Evolutionary conservation across 2,113 vertebrate species (phyloP), one percentile per base, ranked within the genome.

Genomic region (Chaetura pelagica): DNA sequence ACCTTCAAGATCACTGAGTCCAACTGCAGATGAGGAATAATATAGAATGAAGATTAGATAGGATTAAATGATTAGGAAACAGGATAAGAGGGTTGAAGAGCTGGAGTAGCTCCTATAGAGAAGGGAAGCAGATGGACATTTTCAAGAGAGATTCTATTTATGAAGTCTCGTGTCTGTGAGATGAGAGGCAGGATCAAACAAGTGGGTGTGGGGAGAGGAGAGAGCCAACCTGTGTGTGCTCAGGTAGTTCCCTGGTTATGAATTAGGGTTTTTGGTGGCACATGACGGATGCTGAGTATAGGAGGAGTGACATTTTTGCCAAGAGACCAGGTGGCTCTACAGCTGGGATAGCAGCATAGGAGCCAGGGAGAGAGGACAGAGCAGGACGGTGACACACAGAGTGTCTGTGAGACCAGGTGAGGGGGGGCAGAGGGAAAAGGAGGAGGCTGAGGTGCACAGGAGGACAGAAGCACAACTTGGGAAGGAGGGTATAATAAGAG

Each of bases 271-370:
- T 71, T 44, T 64, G 35, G 42, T 44, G 35, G 35, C 6, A 17
- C 40, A 12, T 0, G 49, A 12, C 15, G 34, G 22, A 35, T 19
- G 38, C 23, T 3, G 4, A n/a, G 18, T 14, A 12, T 1, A 23
- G 35, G 17, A 57, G 51, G 4, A 51, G 12, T 1, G 7, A 2
- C 3, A 15, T 14, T 48, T 44, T 49, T 61, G 13, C n/a, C n/a
- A 48, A n/a, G 51, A 52, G 54, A 35, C 21, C 5, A 11, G n/a
- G 23, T 27, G 35, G 42, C 3, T 5, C 18, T 1, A 0, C n/a
- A 61, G 52, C 68, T 42, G 54, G 30, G 46, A 66, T 2, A 38
- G 40, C 0, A 15, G 35, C 1, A 1, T 0, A 15, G 1, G 13
- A 62, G 29, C 19, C 5, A 21, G 18, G 30, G 12, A 59, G 35